Conservation (phyloP, 2,797 vertebrate genomes). For the Chelon labrosus region DNA sequence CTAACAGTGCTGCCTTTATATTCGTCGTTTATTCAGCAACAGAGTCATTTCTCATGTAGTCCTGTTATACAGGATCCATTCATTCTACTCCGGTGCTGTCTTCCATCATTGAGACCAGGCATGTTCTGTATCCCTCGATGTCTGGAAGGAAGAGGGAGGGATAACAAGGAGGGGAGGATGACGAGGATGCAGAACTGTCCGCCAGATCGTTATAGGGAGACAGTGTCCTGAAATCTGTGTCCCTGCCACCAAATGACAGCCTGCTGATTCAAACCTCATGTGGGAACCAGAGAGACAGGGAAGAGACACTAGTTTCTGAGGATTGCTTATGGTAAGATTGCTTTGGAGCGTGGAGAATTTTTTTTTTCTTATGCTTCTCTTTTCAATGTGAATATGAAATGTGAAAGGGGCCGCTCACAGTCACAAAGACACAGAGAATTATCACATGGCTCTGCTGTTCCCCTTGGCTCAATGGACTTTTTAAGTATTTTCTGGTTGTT, state of each 20-base stretch:
- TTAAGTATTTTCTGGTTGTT: neutral
- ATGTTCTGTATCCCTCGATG: slow-evolving; percentile 45
- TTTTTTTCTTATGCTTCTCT: neutral
- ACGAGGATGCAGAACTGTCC: slow-evolving; percentile 58
- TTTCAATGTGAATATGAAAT: neutral
- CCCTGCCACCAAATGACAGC: slow-evolving; percentile 67
- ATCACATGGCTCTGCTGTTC: neutral
- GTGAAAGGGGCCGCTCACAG: neutral
- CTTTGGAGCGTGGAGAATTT: neutral
- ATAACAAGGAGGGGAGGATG: slow-evolving; percentile 51
- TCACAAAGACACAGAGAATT: neutral
- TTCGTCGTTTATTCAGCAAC: slow-evolving; percentile 26
- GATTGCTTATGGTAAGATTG: slow-evolving; percentile 18
- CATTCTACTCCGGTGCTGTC: slow-evolving; percentile 30
- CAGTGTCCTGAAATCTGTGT: slow-evolving; percentile 63
- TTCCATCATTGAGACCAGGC: slow-evolving; percentile 26
- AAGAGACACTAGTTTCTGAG: slow-evolving; percentile 33
- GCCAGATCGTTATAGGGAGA: slow-evolving; percentile 67
- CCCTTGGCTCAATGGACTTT: neutral
- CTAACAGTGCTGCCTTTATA: slow-evolving; percentile 50
- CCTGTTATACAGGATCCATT: slow-evolving; percentile 31
- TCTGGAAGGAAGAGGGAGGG: slow-evolving; percentile 52
- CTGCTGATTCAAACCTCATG: slow-evolving; percentile 73
- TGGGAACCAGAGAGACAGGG: slow-evolving; percentile 35
- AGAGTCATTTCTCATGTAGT: slow-evolving; percentile 34